Evolutionary conservation across 2,797 vertebrate species (phyloP).

Genomic region (Acanthurus lineatus): DNA sequence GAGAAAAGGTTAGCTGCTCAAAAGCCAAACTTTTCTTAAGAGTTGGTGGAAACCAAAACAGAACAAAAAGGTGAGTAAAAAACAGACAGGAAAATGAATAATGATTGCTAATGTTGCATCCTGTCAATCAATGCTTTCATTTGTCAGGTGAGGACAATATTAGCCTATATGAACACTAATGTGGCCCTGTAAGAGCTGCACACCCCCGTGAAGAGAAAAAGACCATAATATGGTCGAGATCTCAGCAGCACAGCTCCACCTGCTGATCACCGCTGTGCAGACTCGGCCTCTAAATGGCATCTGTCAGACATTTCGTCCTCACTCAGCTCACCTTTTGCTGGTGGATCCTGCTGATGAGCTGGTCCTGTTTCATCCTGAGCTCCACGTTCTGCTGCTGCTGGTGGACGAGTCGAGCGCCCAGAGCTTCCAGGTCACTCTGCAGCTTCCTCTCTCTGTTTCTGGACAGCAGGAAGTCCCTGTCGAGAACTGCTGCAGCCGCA

Average conservation of each 20-base stretch:
- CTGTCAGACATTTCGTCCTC: too few species aligned
- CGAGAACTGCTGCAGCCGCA: slow-evolving; percentile 70
- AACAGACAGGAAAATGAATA: too few species aligned
- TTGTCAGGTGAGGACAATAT: too few species aligned
- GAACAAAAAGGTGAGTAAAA: background rate
- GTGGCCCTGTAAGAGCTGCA: too few species aligned
- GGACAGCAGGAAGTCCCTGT: slow-evolving; percentile 79
- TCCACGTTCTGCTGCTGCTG: slow-evolving; percentile 78
- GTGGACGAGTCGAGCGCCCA: slow-evolving; percentile 63
- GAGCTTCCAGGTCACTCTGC: slow-evolving; percentile 76
- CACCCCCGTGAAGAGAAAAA: too few species aligned
- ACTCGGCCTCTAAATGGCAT: too few species aligned
- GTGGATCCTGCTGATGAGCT: slow-evolving; percentile 62
- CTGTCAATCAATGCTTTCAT: too few species aligned
- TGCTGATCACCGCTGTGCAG: too few species aligned
- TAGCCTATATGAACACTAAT: too few species aligned
- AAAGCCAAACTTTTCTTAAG: background rate
- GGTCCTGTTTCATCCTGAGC: slow-evolving; percentile 71
- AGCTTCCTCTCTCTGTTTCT: slow-evolving; percentile 75
- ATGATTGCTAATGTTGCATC: too few species aligned
- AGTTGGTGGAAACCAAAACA: background rate
- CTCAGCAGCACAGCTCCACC: too few species aligned
- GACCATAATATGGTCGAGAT: too few species aligned
- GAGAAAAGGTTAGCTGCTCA: background rate
- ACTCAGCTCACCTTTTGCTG: slow-evolving; percentile 74